Evolutionary conservation across 2,113 vertebrate species (phyloP), one percentile per base, ranked within the genome.

Genomic region (Paramormyrops kingsleyae): DNA sequence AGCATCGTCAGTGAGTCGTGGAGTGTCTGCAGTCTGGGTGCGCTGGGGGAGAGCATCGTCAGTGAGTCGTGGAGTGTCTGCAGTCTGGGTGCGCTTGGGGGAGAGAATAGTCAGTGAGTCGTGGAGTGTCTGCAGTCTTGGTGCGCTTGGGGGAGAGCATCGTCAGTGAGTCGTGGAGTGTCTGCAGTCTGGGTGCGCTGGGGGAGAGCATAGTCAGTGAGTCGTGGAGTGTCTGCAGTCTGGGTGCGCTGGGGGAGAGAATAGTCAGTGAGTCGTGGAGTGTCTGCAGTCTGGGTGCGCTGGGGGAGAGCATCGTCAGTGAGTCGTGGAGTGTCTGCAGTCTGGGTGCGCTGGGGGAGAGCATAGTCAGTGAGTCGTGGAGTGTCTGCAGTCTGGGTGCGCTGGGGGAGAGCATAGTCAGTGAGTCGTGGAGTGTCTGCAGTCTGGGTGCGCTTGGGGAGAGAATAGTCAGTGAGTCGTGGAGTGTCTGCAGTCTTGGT

Each of bases 151-250:
- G 53, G 90, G 97, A 98, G 87, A 94, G 92, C 83, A 95, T 97
- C 91, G 98, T 96, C 90, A 94, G 94, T 89, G 35, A 17, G 3
- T 27, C 1, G 21, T 31, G 62, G n/a, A 10, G 27, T n/a, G 56
- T 21, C 5, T 8, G 6, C 0, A 1, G 17, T 5, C 4, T 56
- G 53, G 53, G 5, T 24, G 56, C 1, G 17, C 21, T 24, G 5
- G 56, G 21, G 90, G 97, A 98, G 87, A 94, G 92, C 83, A 95
- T 97, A 90, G 98, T 96, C 90, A 94, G 94, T 89, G 39, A 17
- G 10, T 31, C 6, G 21, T 66, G 62, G n/a, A n/a, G n/a, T 56
- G 19, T 19, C 4, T 56, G 19, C 5, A 17, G 15, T 4, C 3
- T 53, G 52, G 52, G 4, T 19, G 53, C 4, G 5, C 5, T 21